phyloP scores from a whole-genome alignment of 2,888 invertebrate species.

The Lithophane ornitopus region DNA sequence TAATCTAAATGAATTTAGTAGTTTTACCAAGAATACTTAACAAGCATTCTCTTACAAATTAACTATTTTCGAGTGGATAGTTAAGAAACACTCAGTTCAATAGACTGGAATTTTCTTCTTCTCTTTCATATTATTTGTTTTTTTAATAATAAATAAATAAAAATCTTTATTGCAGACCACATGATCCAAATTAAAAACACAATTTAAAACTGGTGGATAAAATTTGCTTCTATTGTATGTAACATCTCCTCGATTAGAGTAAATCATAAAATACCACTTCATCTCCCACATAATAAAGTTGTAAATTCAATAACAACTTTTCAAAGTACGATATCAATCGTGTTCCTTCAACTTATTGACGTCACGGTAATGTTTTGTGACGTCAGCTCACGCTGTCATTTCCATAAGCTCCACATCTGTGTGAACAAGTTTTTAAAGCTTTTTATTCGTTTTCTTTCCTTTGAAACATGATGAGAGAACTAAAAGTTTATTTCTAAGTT shows the following conservation, averaged over 20 bases:
- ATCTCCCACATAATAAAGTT: conserved; percentile 14
- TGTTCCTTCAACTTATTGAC: conserved; percentile 13
- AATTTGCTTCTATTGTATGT: neutral
- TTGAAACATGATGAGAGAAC: conserved; percentile 23
- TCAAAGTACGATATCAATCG: conserved; percentile 33
- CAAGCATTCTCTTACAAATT: neutral
- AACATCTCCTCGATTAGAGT: neutral
- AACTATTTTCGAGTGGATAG: neutral
- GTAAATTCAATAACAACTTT: conserved; percentile 52
- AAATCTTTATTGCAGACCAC: too few relatives aligned
- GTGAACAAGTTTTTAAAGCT: conserved; percentile 30
- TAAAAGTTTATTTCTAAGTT: neutral
- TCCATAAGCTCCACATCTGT: conserved; percentile 54
- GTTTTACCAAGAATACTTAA: neutral
- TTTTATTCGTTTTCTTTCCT: conserved; percentile 46
- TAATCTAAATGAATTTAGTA: neutral
- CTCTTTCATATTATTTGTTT: neutral
- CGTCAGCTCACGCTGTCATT: conserved; percentile 6
- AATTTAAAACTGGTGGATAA: too few relatives aligned
- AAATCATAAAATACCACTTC: conserved; percentile 12
- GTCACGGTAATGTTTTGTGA: conserved; percentile 25
- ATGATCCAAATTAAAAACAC: too few relatives aligned
- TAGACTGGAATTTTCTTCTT: neutral
- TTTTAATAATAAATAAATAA: too few relatives aligned
- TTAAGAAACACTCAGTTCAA: neutral